Percentiles rank a stretch among this genome's conserved stretches.
phyloP scores from a whole-genome alignment of 2,888 invertebrate genomes.

The Byasa hedistus region DNA sequence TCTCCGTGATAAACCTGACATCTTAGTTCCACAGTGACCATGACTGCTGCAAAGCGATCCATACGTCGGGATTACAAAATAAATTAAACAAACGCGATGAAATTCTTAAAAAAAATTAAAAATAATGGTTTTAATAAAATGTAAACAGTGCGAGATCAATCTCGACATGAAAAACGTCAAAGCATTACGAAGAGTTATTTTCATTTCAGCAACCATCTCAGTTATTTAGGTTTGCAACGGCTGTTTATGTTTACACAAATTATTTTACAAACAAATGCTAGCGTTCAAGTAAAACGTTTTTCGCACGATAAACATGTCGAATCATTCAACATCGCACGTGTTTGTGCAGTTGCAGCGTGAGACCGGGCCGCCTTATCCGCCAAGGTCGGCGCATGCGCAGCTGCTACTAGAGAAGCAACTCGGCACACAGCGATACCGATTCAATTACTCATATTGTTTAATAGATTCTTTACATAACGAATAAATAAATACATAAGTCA shows the following conservation, averaged over 20 bases:
- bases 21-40: no score
- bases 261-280: slow-evolving; percentile 17
- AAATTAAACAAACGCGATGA: no score
- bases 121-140: no score
- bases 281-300: slow-evolving; percentile 14
- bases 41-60: no score
- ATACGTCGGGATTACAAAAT: no score
- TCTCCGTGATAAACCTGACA: no score
- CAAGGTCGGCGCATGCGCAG: slow-evolving; percentile 25
- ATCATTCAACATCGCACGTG: slow-evolving; percentile 21
- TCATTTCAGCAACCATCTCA: neutral
- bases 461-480: no score
- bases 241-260: neutral
- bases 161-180: slow-evolving; percentile 34
- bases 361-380: slow-evolving; percentile 20
- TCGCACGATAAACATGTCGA: slow-evolving; percentile 26
- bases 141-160: neutral
- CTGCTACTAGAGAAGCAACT: neutral
- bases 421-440: no score
- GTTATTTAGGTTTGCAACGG: slow-evolving; percentile 6
- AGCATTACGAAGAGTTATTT: slow-evolving; percentile 29
- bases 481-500: no score
- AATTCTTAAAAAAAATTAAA: no score
- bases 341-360: slow-evolving; percentile 27
- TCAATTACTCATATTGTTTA: no score